These are phyloP conservation scores for Amiota mariae DNA, from an alignment of 2,888 invertebrate species.

Conservation along the genomic window DNA sequence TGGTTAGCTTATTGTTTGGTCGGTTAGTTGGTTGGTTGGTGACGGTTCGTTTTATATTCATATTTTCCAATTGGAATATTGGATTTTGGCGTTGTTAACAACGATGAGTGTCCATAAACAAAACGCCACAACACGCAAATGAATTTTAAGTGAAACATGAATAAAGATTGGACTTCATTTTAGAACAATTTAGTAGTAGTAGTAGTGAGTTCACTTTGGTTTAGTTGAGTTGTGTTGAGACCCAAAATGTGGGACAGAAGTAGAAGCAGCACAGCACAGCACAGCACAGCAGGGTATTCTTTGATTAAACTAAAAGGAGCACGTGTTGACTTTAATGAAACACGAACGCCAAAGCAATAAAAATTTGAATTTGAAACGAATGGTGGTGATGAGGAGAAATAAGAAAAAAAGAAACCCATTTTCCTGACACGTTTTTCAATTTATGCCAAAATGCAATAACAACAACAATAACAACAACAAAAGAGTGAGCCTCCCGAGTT, in stretches of 20 bases:
- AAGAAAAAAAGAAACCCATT: constrained; percentile 52
- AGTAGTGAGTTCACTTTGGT: not conserved
- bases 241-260: too few species aligned
- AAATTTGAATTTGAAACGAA: constrained; percentile 34
- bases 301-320: constrained; percentile 8
- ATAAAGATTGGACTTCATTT: not conserved
- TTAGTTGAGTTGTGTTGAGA: not conserved
- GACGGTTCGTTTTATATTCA: not conserved
- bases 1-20: constrained; percentile 22
- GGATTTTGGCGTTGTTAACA: constrained; percentile 22
- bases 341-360: constrained; percentile 10
- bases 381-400: constrained; percentile 13
- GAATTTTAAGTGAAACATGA: constrained; percentile 33
- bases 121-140: constrained; percentile 49
- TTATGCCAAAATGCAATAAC: constrained; percentile 13
- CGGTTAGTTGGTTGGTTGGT: constrained; percentile 13
- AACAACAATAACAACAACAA: constrained; percentile 35
- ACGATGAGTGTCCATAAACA: constrained; percentile 27
- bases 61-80: constrained; percentile 1
- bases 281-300: not conserved
- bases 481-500: not conserved
- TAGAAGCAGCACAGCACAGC: not conserved
- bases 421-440: constrained; percentile 42
- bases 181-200: not conserved
- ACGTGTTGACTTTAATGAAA: constrained; percentile 7